Conservation (phyloP, 1,140 invertebrate genomes). For the Neoseiulus cucumeris region DNA sequence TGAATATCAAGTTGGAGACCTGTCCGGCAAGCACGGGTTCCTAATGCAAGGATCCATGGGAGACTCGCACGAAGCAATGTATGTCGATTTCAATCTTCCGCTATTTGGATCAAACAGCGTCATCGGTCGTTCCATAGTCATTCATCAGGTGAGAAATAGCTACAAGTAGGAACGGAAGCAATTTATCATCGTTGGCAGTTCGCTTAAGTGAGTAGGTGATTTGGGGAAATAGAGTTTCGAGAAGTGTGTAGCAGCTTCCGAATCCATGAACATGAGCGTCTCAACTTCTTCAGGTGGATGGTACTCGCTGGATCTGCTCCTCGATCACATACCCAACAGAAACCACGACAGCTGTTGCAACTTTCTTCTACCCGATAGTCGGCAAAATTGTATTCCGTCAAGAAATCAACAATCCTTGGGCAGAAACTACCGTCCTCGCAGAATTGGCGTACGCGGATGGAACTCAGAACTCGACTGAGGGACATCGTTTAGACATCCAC, state of each 20-base stretch:
- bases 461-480: slow-evolving; percentile 34
- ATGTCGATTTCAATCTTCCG: slow-evolving; percentile 54
- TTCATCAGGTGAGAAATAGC: slow-evolving; percentile 44
- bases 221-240: no score
- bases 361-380: slow-evolving; percentile 55
- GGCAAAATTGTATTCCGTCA: slow-evolving; percentile 68
- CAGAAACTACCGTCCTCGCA: slow-evolving; percentile 32
- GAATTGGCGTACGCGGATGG: slow-evolving; percentile 65
- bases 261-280: no score
- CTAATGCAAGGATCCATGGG: slow-evolving; percentile 21
- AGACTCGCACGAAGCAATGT: slow-evolving; percentile 16
- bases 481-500: slow-evolving; percentile 46
- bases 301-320: slow-evolving; percentile 33
- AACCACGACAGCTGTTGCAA: slow-evolving; percentile 28
- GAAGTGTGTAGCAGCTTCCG: no score
- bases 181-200: no score
- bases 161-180: slow-evolving; percentile 32
- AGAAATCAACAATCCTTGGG: slow-evolving; percentile 25
- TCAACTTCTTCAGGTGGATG: slow-evolving; percentile 14
- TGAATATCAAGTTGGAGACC: slow-evolving; percentile 64
- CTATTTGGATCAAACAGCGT: slow-evolving; percentile 57
- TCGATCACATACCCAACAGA: slow-evolving; percentile 28
- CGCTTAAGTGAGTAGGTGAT: no score
- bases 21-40: slow-evolving; percentile 56
- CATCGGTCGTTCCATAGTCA: slow-evolving; percentile 57